These are phyloP conservation scores for Python bivittatus DNA, from an alignment of 2,113 vertebrate species.

Conservation along the genomic window DNA sequence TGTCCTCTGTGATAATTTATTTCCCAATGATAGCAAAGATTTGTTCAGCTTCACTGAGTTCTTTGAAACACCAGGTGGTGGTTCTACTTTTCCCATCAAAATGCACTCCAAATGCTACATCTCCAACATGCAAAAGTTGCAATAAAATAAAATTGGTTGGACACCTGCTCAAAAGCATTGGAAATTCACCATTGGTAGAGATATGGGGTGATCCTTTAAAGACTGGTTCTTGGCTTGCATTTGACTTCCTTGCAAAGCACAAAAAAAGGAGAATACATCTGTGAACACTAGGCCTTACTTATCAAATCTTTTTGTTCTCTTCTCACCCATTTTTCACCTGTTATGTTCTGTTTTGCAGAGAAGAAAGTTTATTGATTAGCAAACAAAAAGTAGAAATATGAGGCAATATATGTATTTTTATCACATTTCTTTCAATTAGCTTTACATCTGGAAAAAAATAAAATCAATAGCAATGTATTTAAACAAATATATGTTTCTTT, in stretches of 20 bases:
- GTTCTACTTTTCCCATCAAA: too few relatives aligned
- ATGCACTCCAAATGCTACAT: not conserved
- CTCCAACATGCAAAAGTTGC: not conserved
- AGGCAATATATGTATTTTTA: constrained; percentile 13
- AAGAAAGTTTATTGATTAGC: constrained; percentile 8
- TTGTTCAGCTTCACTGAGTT: not conserved
- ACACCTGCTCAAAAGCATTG: not conserved
- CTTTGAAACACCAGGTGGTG: not conserved
- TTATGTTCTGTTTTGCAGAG: not conserved
- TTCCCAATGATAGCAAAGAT: too few relatives aligned
- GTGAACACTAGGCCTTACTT: not conserved
- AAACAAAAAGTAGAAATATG: not conserved
- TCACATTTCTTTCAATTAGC: not conserved
- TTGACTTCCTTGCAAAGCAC: not conserved
- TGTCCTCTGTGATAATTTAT: not conserved
- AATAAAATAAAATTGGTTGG: not conserved
- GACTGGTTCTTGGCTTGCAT: not conserved
- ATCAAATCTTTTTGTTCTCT: not conserved
- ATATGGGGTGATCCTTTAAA: not conserved
- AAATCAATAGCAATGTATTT: constrained; percentile 17
- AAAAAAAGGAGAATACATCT: not conserved
- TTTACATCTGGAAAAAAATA: constrained; percentile 29
- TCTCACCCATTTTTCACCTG: not conserved
- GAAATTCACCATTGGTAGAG: not conserved
- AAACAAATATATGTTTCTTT: constrained; percentile 28